These are phyloP conservation scores for Lerema accius DNA, from an alignment of 1,140 invertebrate species.

Conservation along the genomic window DNA sequence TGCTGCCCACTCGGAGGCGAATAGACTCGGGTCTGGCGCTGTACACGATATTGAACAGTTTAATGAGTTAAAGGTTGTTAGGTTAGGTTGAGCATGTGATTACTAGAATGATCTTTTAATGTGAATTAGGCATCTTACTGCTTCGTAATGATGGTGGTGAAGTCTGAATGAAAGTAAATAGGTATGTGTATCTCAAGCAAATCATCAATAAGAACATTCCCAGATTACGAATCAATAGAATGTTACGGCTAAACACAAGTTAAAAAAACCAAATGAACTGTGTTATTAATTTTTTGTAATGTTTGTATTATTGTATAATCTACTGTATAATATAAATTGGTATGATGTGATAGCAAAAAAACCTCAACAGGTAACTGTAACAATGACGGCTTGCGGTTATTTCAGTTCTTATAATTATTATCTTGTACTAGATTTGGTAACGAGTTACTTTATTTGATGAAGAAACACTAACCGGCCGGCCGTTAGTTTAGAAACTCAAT, in stretches of 20 bases:
- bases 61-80: too few species aligned
- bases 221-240: too few species aligned
- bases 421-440: slow-evolving; percentile 14
- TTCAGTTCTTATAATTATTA: slow-evolving; percentile 23
- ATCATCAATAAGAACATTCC: too few species aligned
- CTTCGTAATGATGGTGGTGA: too few species aligned
- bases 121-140: too few species aligned
- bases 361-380: neutral
- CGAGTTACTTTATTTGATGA: slow-evolving; percentile 14
- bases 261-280: too few species aligned
- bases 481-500: slow-evolving; percentile 3
- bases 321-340: neutral
- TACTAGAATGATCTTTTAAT: too few species aligned
- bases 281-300: too few species aligned
- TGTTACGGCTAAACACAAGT: too few species aligned
- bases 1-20: slow-evolving; percentile 71
- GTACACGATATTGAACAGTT: slow-evolving; percentile 25
- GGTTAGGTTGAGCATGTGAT: too few species aligned
- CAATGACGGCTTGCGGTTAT: slow-evolving; percentile 12
- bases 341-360: neutral
- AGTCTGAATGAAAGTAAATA: too few species aligned
- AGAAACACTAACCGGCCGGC: neutral
- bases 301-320: neutral
- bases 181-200: too few species aligned
- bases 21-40: slow-evolving; percentile 55